Base-by-base conservation (phyloP, 2,888 invertebrate species). In the Drosophila anceps region DNA sequence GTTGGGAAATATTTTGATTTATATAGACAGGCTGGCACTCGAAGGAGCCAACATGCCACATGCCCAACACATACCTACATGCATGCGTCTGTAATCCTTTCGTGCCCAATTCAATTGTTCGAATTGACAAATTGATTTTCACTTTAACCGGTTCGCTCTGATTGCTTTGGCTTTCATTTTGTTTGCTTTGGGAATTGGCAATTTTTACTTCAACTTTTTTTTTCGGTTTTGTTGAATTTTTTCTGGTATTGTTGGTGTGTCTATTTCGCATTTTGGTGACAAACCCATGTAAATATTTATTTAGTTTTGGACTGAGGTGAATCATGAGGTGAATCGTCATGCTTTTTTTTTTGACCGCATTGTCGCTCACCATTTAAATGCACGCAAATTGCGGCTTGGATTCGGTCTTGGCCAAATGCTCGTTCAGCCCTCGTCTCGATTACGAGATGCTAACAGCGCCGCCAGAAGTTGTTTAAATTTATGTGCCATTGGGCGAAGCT, bases 51-150 rank as follows among this genome's bases (percentile, higher is more conserved):
- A 9, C 15, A 46, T 13, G 24, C 37, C 62, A 15, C n/a, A 29
- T 10, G 27, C 27, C 46, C 39, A 35, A 8, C 13, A 50, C n/a
- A 35, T n/a, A 55, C 1, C 35, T 18, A 69, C 18, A 46, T 20
- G 51, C 29, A 54, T 57, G 37, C n/a, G 53, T 70, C 43, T 79
- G 84, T 84, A 88, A 84, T 88, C 88, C 88, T 81, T 84, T 81
- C 88, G 70, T 65, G 82, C 83, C 83, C 83, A 86, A 73, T 81
- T 87, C 84, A 79, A 87, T 87, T 84, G 85, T 84, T 87, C 84
- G 84, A 88, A 85, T 84, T 84, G 84, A 84, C 85, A 84, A 84
- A 84, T 84, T 84, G 84, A 84, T 84, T 84, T 84, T 73, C 83
- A 84, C 85, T 84, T 81, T 79, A 81, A 76, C 71, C 81, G 74